A percentile compares a stretch with the other conserved stretches of the same genome.
Evolutionary conservation across 2,888 invertebrate species (phyloP).

Genomic region (Globia sparganii): DNA sequence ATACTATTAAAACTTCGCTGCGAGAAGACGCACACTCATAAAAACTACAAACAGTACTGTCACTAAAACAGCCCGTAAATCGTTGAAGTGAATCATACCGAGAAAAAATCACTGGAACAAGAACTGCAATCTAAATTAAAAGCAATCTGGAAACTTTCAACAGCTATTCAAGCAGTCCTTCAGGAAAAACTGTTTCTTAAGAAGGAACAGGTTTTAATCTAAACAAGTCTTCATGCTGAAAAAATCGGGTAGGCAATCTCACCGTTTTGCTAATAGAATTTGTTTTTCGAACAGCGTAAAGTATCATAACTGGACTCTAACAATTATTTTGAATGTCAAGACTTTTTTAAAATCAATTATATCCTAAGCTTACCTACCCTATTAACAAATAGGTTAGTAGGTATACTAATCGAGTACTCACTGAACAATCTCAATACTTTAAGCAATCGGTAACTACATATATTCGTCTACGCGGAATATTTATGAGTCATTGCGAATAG

Average conservation of each 20-base stretch:
- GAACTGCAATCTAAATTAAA: constrained; percentile 62
- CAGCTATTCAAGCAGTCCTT: constrained; percentile 29
- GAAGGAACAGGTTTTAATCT: constrained; percentile 46
- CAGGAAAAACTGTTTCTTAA: constrained; percentile 29
- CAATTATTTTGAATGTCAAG: background rate
- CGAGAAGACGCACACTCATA: constrained; percentile 10
- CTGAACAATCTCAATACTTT: constrained; percentile 44
- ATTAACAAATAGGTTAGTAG: constrained; percentile 15
- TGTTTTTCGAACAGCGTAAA: constrained; percentile 9
- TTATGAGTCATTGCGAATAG: constrained; percentile 23
- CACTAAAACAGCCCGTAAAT: constrained; percentile 18
- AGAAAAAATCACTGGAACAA: constrained; percentile 38
- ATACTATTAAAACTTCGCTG: constrained; percentile 26
- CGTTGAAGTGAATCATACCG: background rate
- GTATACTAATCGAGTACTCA: constrained; percentile 16
- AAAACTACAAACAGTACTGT: constrained; percentile 21
- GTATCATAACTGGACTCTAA: background rate
- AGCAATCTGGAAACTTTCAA: constrained; percentile 40
- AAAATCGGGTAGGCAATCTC: constrained; percentile 17
- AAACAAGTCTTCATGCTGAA: constrained; percentile 17
- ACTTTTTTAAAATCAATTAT: constrained; percentile 27
- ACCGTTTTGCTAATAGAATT: constrained; percentile 23
- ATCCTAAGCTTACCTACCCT: background rate
- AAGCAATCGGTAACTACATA: constrained; percentile 19
- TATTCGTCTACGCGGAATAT: constrained; percentile 16